Base-by-base conservation (phyloP, 2,888 invertebrate species). In the Argyresthia goedartella region DNA sequence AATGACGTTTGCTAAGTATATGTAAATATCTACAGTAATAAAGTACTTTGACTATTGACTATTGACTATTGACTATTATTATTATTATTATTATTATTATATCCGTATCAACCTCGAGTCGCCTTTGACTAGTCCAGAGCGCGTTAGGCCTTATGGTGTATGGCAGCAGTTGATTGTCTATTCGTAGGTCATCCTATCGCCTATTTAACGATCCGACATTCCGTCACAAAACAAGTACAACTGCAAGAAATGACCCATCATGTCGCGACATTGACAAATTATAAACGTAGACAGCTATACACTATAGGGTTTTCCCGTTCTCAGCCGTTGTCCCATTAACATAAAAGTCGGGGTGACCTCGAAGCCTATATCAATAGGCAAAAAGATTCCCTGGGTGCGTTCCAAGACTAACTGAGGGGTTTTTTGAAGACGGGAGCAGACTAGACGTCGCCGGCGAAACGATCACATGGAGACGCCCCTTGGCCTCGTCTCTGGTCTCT, bases 281-380 rank as follows among this genome's bases (percentile, higher is more conserved):
- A 73, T 73, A 64, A 72, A 69, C 65, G 63, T 35, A 25, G 25
- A 25, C 6, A 7, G n/a, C n/a, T 42, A 15, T 66, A 66, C 71
- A 70, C 66, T 75, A 76, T 79, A 80, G 74, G 80, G 75, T 75
- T 76, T 71, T 67, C 73, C 72, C 14, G 15, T 25, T 25, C 14
- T 44, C 69, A 64, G 69, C 63, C 66, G 62, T 66, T 70, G 69
- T 63, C 61, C 72, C 64, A 82, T 84, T 82, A 85, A 71, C 79
- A 85, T 84, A 84, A 81, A 74, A 66, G 73, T 63, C 64, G 59
- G 55, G 64, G 61, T 67, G 85, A 77, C 85, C 85, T 82, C 85
- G 78, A 73, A 59, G 76, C 79, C 78, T 76, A 79, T 69, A 76
- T 79, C 73, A 67, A 71, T 67, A 73, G 65, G 70, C 73, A 81